Conservation (phyloP, 2,888 invertebrate species). For the Brachyopa scutellaris region DNA sequence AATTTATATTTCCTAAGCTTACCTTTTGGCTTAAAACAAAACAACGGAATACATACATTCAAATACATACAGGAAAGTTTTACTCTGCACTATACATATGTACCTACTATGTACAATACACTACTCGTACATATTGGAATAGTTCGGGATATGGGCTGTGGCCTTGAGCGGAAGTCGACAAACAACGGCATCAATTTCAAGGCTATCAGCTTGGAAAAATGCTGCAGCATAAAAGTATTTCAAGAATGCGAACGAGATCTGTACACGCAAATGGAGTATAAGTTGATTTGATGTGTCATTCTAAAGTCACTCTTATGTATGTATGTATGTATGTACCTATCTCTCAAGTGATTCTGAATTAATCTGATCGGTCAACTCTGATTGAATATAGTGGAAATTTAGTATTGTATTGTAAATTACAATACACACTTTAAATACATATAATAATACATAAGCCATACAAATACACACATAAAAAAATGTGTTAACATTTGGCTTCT, state of each 20-base stretch:
- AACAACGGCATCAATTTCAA: slow-evolving; percentile 52
- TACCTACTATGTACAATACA: not conserved
- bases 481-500: not conserved
- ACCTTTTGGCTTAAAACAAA: slow-evolving; percentile 12
- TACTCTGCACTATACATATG: slow-evolving; percentile 18
- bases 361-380: slow-evolving; percentile 16
- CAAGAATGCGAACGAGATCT: slow-evolving; percentile 43
- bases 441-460: not conserved
- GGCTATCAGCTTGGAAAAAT: slow-evolving; percentile 48
- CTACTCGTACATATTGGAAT: slow-evolving; percentile 17
- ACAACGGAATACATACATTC: not conserved
- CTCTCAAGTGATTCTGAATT: slow-evolving; percentile 30
- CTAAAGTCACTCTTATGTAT: slow-evolving; percentile 33
- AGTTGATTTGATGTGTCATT: slow-evolving; percentile 15
- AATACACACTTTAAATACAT: not conserved
- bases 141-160: slow-evolving; percentile 61
- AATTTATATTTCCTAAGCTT: slow-evolving; percentile 10
- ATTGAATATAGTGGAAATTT: slow-evolving; percentile 19
- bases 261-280: slow-evolving; percentile 29
- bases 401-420: not conserved
- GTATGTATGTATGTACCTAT: too few species aligned
- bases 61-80: slow-evolving; percentile 25
- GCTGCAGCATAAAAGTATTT: slow-evolving; percentile 32
- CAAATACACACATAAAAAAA: slow-evolving; percentile 3
- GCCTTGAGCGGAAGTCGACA: slow-evolving; percentile 67